phyloP scores from a whole-genome alignment of 2,888 invertebrate species.

The Drosophila peninsularis region DNA sequence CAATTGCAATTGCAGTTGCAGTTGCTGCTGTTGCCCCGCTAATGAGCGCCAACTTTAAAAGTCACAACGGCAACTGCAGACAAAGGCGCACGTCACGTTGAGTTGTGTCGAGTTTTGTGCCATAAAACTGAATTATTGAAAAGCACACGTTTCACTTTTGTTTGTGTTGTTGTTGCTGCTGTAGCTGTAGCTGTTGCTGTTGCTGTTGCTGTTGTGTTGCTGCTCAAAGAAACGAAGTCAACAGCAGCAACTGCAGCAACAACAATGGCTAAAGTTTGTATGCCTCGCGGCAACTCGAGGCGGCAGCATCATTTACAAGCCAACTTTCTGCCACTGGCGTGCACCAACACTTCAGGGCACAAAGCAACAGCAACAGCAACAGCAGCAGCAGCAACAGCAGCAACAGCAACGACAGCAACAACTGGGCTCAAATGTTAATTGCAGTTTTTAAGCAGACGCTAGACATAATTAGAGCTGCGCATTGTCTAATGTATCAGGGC shows the following conservation, averaged over 20 bases:
- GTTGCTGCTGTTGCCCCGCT: constrained; percentile 37
- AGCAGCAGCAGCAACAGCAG: constrained; percentile 4
- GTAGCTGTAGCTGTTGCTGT: too few species aligned
- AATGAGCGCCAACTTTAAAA: constrained; percentile 75
- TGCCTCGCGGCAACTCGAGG: constrained; percentile 27
- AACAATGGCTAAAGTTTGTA: constrained; percentile 58
- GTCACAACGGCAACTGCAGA: constrained; percentile 51
- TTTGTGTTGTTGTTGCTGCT: constrained; percentile 61
- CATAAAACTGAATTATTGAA: constrained; percentile 81
- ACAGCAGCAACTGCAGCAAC: constrained; percentile 54
- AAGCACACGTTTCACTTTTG: constrained; percentile 80
- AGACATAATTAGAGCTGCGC: constrained; percentile 74
- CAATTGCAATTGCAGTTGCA: constrained; percentile 25
- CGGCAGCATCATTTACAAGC: constrained; percentile 67
- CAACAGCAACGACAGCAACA: constrained; percentile 20
- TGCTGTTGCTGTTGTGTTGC: constrained; percentile 48
- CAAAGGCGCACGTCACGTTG: constrained; percentile 64
- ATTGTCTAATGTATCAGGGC: constrained; percentile 79
- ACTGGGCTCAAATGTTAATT: constrained; percentile 76
- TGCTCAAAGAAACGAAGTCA: constrained; percentile 74
- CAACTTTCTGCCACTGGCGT: constrained; percentile 73
- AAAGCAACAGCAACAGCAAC: constrained; percentile 35
- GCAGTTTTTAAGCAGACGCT: constrained; percentile 59
- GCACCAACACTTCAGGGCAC: constrained; percentile 73
- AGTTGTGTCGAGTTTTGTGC: constrained; percentile 66